phyloP scores from a whole-genome alignment of 2,888 invertebrate species.

The Pinctada fucata region DNA sequence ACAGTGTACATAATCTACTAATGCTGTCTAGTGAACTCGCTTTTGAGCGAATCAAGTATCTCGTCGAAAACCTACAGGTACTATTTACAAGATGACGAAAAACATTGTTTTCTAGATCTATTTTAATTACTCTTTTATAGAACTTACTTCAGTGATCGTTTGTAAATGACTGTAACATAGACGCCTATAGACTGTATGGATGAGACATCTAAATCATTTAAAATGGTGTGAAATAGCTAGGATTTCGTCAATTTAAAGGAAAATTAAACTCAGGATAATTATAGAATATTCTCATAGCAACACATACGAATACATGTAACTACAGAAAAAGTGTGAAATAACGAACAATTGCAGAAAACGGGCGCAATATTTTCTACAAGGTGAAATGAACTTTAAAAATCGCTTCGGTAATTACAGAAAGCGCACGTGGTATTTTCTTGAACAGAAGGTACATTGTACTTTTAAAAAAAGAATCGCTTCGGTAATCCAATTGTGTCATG shows the following conservation, averaged over 20 bases:
- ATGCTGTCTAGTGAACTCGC: background rate
- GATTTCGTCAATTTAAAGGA: no score
- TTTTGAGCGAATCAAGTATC: constrained; percentile 11
- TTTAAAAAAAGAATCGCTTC: constrained; percentile 2
- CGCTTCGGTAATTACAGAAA: constrained; percentile 11
- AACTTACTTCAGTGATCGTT: constrained; percentile 15
- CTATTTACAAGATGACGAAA: constrained; percentile 3
- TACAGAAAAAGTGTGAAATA: no score
- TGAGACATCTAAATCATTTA: constrained; percentile 3
- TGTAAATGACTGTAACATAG: constrained; percentile 1
- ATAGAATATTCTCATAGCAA: constrained; percentile 14
- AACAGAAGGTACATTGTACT: background rate
- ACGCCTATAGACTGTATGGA: background rate
- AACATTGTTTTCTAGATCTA: background rate
- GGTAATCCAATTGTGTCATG: constrained; percentile 6
- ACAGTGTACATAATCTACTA: constrained; percentile 13
- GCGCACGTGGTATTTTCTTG: constrained; percentile 11
- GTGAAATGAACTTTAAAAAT: constrained; percentile 5
- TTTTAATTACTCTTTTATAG: background rate
- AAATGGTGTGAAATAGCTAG: background rate
- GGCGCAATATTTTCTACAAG: no score
- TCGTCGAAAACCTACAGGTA: constrained; percentile 11
- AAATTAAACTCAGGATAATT: constrained; percentile 14
- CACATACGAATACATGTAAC: background rate
- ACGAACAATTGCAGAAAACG: no score